Evolutionary conservation across 2,888 invertebrate genomes (phyloP), one percentile per base, ranked within the genome.

Genomic region (Eristalis arbustorum): DNA sequence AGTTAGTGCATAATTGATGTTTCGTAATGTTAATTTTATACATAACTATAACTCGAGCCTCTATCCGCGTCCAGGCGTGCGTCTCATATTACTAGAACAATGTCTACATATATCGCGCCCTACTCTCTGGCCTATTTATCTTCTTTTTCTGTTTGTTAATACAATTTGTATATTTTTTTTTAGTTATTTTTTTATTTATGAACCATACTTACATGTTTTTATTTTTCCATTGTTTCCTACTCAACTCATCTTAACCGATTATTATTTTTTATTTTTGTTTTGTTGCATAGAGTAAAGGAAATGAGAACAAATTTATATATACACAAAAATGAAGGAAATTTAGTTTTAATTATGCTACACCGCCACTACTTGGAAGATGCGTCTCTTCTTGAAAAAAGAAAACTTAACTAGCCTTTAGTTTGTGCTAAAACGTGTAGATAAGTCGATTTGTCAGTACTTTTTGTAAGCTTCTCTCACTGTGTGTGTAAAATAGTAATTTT

Each of bases 401-500:
- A 59, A 49, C 49, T 18, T 49, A 18, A 18, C n/a, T 49, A 49
- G 49, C 49, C 49, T 5, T 49, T 49, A 49, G 49, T 49, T 18
- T 18, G 18, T 49, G 49, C 49, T 18, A 18, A 67, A 73, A 77
- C 23, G 23, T 83, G 72, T 77, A 83, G 77, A 83, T 83, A 83
- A 68, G 77, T 77, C 62, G 76, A 72, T 72, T 77, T 75, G 75
- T 75, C 75, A 75, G 81, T 74, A 75, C 74, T 75, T 75, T 80
- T 69, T 67, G 62, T 83, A 83, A 78, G 83, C 73, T 61, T 69
- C 74, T 78, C 63, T 63, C 83, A 63, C 89, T 90, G 89, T 90
- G 77, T 92, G 90, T 91, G 90, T 90, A 91, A 91, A 91, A 90
- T 89, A 89, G 88, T 88, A 88, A 89, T 89, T 89, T 89, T 89